Evolutionary conservation across 2,113 vertebrate species (phyloP).

Genomic region (Leucoraja erinaceus): DNA sequence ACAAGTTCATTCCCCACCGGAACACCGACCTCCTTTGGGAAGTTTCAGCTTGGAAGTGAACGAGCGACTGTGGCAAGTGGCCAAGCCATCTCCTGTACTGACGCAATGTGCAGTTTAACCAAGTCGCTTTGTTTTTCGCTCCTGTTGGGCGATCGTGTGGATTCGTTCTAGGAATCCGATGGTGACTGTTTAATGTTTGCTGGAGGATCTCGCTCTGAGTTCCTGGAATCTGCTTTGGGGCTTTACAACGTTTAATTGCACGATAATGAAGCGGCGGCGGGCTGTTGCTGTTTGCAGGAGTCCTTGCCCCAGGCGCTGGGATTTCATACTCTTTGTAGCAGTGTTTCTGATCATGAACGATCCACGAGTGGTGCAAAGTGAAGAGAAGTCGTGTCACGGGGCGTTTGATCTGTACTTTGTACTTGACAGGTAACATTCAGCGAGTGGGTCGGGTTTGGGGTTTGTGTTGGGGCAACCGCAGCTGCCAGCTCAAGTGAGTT

Average conservation of each 20-base stretch:
- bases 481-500: background rate
- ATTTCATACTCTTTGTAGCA: slow-evolving; percentile 41
- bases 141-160: background rate
- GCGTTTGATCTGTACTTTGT: slow-evolving; percentile 87
- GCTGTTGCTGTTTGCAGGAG: slow-evolving; percentile 12
- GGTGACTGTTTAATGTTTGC: background rate
- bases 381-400: slow-evolving; percentile 67
- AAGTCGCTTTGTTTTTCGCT: background rate
- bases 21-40: background rate
- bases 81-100: background rate
- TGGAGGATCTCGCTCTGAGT: background rate
- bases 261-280: slow-evolving; percentile 6
- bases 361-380: slow-evolving; percentile 48
- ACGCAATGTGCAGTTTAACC: background rate
- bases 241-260: background rate
- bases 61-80: background rate
- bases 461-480: background rate
- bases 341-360: slow-evolving; percentile 41
- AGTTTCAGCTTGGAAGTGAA: background rate
- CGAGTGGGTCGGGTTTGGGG: background rate
- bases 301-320: slow-evolving; percentile 40
- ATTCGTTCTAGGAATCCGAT: background rate
- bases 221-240: background rate
- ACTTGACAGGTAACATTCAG: slow-evolving; percentile 75
- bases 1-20: background rate